phyloP scores from a whole-genome alignment of 2,888 invertebrate species.

The Protophormia terraenovae region DNA sequence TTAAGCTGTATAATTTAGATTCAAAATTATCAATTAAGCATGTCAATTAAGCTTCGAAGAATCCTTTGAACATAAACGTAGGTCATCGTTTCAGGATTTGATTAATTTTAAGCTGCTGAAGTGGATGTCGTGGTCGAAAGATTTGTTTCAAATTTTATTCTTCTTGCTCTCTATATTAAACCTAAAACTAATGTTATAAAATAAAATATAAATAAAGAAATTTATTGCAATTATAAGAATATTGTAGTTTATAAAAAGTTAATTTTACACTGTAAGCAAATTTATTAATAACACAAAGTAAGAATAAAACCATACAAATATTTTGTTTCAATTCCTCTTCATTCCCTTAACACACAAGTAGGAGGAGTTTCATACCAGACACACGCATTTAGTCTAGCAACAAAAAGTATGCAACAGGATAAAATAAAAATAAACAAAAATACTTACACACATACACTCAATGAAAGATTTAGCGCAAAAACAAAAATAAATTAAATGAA shows the following conservation, averaged over 20 bases:
- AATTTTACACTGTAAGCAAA: background rate
- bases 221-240: too few relatives aligned
- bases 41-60: too few relatives aligned
- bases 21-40: too few relatives aligned
- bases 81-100: too few relatives aligned
- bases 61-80: too few relatives aligned
- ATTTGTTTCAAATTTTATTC: too few relatives aligned
- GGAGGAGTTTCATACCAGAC: conserved; percentile 47
- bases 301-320: background rate
- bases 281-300: background rate
- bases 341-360: conserved; percentile 24
- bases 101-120: too few relatives aligned
- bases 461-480: background rate
- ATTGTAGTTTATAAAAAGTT: background rate
- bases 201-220: too few relatives aligned
- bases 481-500: background rate
- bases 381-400: background rate
- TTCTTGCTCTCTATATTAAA: too few relatives aligned
- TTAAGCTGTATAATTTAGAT: too few relatives aligned
- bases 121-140: too few relatives aligned
- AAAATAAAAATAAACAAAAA: conserved; percentile 4
- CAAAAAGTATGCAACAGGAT: conserved; percentile 56
- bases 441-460: background rate
- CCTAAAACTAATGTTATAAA: too few relatives aligned
- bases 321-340: conserved; percentile 31